Conservation (phyloP, 2,888 invertebrate species). For the Noctua comes region DNA sequence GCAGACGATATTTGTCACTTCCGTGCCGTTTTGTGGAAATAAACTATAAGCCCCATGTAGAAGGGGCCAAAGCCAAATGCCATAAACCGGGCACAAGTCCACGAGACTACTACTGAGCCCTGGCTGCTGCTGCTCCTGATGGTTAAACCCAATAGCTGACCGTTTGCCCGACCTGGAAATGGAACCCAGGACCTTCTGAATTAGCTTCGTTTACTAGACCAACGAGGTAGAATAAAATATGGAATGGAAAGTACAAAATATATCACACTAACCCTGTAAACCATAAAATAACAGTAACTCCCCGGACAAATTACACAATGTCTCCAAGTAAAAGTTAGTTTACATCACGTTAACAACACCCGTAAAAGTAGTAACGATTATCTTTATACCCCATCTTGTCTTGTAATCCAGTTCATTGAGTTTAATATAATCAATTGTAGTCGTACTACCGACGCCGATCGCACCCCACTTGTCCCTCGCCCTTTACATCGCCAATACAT, state of each 20-base stretch:
- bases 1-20: too few relatives aligned
- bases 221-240: background rate
- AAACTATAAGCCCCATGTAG: too few relatives aligned
- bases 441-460: slow-evolving; percentile 10
- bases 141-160: background rate
- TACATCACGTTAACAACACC: slow-evolving; percentile 21
- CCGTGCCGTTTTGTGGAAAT: too few relatives aligned
- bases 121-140: background rate
- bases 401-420: slow-evolving; percentile 24
- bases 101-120: accelerated
- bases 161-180: background rate
- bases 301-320: background rate
- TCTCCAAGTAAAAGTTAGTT: slow-evolving; percentile 4
- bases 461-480: slow-evolving; percentile 15
- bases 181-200: background rate
- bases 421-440: slow-evolving; percentile 49
- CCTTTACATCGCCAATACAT: slow-evolving; percentile 3
- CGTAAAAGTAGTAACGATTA: slow-evolving; percentile 15
- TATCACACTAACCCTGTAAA: background rate
- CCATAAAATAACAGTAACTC: background rate
- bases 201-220: background rate
- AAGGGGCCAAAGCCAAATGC: background rate
- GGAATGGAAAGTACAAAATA: background rate
- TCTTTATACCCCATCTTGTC: slow-evolving; percentile 15
- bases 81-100: background rate